Conservation (phyloP, 2,888 invertebrate species). For the Drosophila diplacantha region DNA sequence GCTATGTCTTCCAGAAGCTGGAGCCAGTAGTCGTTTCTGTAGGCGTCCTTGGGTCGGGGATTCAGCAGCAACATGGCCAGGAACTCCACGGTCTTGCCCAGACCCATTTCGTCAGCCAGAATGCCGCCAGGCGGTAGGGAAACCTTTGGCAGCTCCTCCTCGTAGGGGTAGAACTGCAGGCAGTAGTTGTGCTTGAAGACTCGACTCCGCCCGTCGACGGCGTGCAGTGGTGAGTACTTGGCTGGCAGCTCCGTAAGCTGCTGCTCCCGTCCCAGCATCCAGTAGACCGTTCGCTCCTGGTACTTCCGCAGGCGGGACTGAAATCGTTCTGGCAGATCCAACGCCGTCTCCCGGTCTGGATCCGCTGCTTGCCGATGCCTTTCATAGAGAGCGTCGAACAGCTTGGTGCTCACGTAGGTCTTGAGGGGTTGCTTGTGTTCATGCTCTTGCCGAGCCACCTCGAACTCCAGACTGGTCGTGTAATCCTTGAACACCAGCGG, state of each 20-base stretch:
- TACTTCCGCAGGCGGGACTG: constrained; percentile 81
- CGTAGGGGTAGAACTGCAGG: constrained; percentile 47
- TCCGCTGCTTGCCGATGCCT: constrained; percentile 37
- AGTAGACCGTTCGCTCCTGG: constrained; percentile 82
- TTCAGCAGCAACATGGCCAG: constrained; percentile 82
- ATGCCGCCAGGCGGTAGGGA: constrained; percentile 82
- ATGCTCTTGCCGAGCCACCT: constrained; percentile 39
- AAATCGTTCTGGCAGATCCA: constrained; percentile 71
- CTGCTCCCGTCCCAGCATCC: constrained; percentile 83
- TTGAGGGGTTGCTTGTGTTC: constrained; percentile 54
- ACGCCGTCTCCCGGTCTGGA: background rate
- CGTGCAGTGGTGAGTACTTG: constrained; percentile 51
- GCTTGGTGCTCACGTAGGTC: constrained; percentile 68
- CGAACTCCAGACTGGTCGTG: constrained; percentile 43
- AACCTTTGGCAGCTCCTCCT: constrained; percentile 25
- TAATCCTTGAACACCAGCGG: constrained; percentile 55
- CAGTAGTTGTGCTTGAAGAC: constrained; percentile 71
- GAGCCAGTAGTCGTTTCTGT: constrained; percentile 37
- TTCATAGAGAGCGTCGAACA: constrained; percentile 66
- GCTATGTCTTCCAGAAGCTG: constrained; percentile 23
- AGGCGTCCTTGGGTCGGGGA: constrained; percentile 59
- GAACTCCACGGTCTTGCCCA: constrained; percentile 89
- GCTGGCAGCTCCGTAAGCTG: constrained; percentile 28
- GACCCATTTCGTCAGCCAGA: constrained; percentile 89
- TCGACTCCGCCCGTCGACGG: constrained; percentile 49